Evolutionary conservation across 2,113 vertebrate genomes (phyloP).

Genomic region (Neotoma lepida): DNA sequence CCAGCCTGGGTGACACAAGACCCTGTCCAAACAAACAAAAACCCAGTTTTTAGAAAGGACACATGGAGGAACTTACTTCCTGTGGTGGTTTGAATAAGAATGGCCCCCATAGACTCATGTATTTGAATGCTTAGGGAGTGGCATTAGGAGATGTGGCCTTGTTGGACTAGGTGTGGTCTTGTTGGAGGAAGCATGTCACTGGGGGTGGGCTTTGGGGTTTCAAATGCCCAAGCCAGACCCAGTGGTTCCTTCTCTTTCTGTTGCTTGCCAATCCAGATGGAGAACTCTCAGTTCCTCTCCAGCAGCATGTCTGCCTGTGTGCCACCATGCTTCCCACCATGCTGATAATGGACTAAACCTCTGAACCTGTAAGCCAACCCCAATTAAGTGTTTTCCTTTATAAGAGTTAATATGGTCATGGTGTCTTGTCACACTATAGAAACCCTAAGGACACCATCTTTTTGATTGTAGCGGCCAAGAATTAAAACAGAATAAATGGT

Average conservation of each 20-base stretch:
- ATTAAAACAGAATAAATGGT: neutral
- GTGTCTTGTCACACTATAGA: neutral
- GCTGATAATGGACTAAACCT: neutral
- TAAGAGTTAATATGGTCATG: neutral
- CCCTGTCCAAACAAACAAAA: neutral
- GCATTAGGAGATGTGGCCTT: neutral
- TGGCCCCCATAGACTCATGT: neutral
- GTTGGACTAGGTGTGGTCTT: neutral
- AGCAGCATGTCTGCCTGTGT: neutral
- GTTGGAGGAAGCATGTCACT: neutral
- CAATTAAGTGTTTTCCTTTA: neutral
- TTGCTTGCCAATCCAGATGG: neutral
- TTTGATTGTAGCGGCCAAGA: conserved; percentile 21
- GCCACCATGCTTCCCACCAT: neutral
- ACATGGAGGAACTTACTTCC: neutral
- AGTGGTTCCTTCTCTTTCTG: neutral
- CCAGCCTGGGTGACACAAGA: neutral
- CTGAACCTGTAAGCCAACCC: neutral
- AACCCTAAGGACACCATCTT: neutral
- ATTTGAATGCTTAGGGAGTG: neutral
- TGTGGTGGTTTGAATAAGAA: neutral
- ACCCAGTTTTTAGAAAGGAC: neutral
- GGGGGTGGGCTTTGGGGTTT: neutral
- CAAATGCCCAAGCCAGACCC: neutral
- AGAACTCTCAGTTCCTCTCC: neutral